Conservation (phyloP, 2,113 vertebrate species). For the Pardalotus punctatus region DNA sequence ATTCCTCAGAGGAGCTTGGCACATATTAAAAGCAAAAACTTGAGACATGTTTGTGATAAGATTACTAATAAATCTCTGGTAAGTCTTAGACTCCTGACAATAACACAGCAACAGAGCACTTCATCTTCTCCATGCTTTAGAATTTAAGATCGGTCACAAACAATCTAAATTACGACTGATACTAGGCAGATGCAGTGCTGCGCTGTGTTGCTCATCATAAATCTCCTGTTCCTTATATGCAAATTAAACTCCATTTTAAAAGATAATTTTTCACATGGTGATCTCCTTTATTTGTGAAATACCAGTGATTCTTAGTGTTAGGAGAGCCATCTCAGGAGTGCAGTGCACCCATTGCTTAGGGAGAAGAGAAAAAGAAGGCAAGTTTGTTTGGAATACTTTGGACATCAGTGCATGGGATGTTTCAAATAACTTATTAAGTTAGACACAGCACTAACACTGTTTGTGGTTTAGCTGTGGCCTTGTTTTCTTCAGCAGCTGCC, state of each 20-base stretch:
- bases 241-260: slow-evolving; percentile 92
- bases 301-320: slow-evolving; percentile 64
- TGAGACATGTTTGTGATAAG: slow-evolving; percentile 94
- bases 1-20: slow-evolving; percentile 87
- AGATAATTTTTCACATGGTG: slow-evolving; percentile 87
- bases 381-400: slow-evolving; percentile 29
- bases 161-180: slow-evolving; percentile 87
- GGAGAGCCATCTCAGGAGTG: slow-evolving; percentile 3
- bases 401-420: not conserved
- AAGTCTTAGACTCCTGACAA: slow-evolving; percentile 88
- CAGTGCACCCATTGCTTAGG: not conserved
- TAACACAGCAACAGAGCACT: slow-evolving; percentile 83
- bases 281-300: slow-evolving; percentile 76
- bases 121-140: slow-evolving; percentile 85
- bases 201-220: slow-evolving; percentile 76
- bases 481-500: slow-evolving; percentile 20
- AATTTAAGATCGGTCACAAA: slow-evolving; percentile 91
- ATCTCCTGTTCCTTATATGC: slow-evolving; percentile 90
- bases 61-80: slow-evolving; percentile 91
- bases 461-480: slow-evolving; percentile 2
- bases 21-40: slow-evolving; percentile 91
- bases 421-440: slow-evolving; percentile 44
- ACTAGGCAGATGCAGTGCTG: slow-evolving; percentile 80
- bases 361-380: not conserved
- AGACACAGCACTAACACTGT: not conserved